These are phyloP conservation scores for Myotis vivesi DNA, from an alignment of 2,797 vertebrate species.

Conservation along the genomic window DNA sequence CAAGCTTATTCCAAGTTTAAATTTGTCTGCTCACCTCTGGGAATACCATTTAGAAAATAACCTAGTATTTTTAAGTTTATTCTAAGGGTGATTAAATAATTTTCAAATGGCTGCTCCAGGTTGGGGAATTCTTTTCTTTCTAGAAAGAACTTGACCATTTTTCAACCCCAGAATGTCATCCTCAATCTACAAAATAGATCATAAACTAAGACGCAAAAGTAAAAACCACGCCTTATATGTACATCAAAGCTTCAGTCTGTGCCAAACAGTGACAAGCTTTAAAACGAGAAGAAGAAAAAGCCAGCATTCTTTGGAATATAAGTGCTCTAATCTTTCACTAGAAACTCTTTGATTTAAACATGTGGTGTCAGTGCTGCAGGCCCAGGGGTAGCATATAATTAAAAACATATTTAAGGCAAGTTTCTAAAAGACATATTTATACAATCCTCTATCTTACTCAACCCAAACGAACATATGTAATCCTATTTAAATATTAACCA, in stretches of 20 bases:
- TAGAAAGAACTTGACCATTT: conserved; percentile 20
- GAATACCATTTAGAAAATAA: conserved; percentile 46
- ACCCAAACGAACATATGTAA: not conserved
- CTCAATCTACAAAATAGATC: conserved; percentile 30
- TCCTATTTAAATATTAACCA: not conserved
- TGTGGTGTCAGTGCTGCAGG: not conserved
- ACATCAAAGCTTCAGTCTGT: conserved; percentile 23
- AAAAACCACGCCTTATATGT: conserved; percentile 46
- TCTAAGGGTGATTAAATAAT: conserved; percentile 57
- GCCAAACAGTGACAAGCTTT: conserved; percentile 11
- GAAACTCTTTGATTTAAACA: conserved; percentile 58
- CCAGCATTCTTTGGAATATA: not conserved
- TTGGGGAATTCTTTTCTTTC: not conserved
- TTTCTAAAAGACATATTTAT: conserved; percentile 20
- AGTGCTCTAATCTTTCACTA: conserved; percentile 24
- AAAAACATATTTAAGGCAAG: conserved; percentile 55
- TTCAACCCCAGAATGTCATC: conserved; percentile 22
- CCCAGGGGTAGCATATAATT: not conserved
- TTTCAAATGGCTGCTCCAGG: conserved; percentile 30
- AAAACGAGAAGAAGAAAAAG: conserved; percentile 20
- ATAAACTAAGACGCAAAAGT: conserved; percentile 49
- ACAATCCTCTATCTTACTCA: not conserved
- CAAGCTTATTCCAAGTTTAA: conserved; percentile 10
- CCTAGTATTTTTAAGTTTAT: conserved; percentile 37
- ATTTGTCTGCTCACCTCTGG: conserved; percentile 10